Evolutionary conservation across 2,113 vertebrate genomes (phyloP).

Genomic region (Salminus brasiliensis): DNA sequence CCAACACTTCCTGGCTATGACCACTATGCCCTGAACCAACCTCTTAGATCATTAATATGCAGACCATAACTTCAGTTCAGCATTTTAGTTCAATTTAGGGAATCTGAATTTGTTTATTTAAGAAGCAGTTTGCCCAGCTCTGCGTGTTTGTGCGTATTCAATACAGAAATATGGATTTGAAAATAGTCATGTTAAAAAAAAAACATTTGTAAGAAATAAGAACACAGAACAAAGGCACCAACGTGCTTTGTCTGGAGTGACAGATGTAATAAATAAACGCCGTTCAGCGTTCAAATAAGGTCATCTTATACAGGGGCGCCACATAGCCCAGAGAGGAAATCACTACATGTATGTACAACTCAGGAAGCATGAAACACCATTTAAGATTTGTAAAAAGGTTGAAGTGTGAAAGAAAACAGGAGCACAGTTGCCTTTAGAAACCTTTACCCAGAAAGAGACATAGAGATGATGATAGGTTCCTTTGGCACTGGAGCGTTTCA

Average conservation of each 20-base stretch:
- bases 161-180: constrained; percentile 22
- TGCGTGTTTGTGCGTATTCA: constrained; percentile 43
- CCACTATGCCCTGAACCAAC: not conserved
- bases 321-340: not conserved
- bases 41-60: not conserved
- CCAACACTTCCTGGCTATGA: not conserved
- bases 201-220: not conserved
- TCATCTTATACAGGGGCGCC: not conserved
- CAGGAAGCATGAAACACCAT: not conserved
- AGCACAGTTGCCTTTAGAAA: constrained; percentile 4
- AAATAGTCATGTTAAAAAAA: constrained; percentile 16
- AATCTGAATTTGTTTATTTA: constrained; percentile 19
- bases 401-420: not conserved
- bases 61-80: not conserved
- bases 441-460: not conserved
- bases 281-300: constrained; percentile 12
- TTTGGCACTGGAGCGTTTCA: constrained; percentile 46
- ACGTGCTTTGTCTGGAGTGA: constrained; percentile 43
- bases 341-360: not conserved
- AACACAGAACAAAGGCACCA: constrained; percentile 48
- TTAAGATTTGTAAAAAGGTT: not conserved
- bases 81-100: constrained; percentile 2
- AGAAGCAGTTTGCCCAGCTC: constrained; percentile 8
- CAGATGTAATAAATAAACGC: constrained; percentile 49
- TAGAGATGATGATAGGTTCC: not conserved